Evolutionary conservation across 2,797 vertebrate genomes (phyloP), one percentile per base, ranked within the genome.

Genomic region (Cetoscarus ocellatus): DNA sequence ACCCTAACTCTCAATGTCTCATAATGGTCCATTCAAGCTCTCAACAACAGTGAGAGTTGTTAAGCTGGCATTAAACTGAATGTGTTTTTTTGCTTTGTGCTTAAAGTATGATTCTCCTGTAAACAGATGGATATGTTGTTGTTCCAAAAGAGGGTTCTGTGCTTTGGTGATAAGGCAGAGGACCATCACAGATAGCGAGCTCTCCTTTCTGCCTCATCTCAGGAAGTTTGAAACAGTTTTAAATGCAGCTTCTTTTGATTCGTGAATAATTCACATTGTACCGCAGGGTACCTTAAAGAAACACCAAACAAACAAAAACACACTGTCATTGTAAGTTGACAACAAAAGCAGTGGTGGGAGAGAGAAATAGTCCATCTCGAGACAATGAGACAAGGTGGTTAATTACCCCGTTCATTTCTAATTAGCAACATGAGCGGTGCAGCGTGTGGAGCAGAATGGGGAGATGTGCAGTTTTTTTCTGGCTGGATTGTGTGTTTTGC

Each of bases 341-440:
- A 77, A 84, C 70, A 83, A 80, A 85, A 77, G 66, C 65, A 57
- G 52, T 63, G 48, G 48, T 36, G 67, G 48, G 60, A 75, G 60
- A 83, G 57, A 67, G 62, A 86, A 80, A 83, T 83, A 82, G 76
- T 79, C 76, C 79, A 75, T 85, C 75, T 77, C 42, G 42, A 68
- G 54, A 90, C 86, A 90, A 87, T 83, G 72, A 86, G 65, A 82
- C 79, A 84, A 88, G 85, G 81, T 79, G 70, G 75, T 85, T 93
- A 90, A 89, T 91, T 90, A 83, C 77, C 70, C 82, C 18, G 82
- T 90, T 92, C 77, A 85, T 83, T 86, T 92, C 84, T 90, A 90
- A 93, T 91, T 91, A 88, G 86, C 79, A 53, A 71, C 73, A 82
- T 49, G 79, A 87, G 77, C 55, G 6, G 72, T 73, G 82, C 76